Base-by-base conservation (phyloP, 2,797 vertebrate species). In the Crax fasciolata region DNA sequence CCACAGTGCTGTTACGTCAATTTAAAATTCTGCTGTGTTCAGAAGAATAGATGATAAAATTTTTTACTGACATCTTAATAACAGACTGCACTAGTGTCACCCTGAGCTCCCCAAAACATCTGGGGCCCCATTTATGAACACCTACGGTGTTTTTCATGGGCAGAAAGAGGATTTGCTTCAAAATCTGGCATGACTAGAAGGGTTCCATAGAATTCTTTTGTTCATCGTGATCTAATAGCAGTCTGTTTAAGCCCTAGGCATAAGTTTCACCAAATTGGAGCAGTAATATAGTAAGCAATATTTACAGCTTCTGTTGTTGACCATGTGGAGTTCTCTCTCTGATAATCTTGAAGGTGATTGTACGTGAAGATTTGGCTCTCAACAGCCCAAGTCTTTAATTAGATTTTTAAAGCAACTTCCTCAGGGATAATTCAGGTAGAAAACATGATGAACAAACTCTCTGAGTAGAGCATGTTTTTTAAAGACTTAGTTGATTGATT, bases 21-120 rank as follows among this genome's bases (percentile, higher is more conserved):
- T 80, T 87, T 52, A 49, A 93, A 90, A 67, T 65, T 88, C 41
- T 89, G 20, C 12, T 35, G 11, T 83, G 15, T 58, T 82, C 71
- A 39, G 23, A 71, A 85, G 39, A 77, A 52, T 20, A 67, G 30
- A 68, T 35, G 54, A 32, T 49, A 62, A 84, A 87, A 57, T 68
- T 32, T 74, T 77, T 76, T 58, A 32, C 7, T 79, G 48, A 19
- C 4, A 1, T 35, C 13, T 6, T 91, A 67, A 27, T 62, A 71
- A 80, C 3, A 4, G 23, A 3, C 27, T 83, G 13, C 13, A 16
- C 9, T 74, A 12, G 17, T 52, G 21, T 58, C 65, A 58, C 21
- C 30, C 23, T 83, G 13, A 67, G 38, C 28, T 84, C 32, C 32
- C 20, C 46, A 68, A 87, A 93, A 52, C 23, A 12, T 54, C 66